Conservation (phyloP, 2,113 vertebrate species). For the Eonycteris spelaea region DNA sequence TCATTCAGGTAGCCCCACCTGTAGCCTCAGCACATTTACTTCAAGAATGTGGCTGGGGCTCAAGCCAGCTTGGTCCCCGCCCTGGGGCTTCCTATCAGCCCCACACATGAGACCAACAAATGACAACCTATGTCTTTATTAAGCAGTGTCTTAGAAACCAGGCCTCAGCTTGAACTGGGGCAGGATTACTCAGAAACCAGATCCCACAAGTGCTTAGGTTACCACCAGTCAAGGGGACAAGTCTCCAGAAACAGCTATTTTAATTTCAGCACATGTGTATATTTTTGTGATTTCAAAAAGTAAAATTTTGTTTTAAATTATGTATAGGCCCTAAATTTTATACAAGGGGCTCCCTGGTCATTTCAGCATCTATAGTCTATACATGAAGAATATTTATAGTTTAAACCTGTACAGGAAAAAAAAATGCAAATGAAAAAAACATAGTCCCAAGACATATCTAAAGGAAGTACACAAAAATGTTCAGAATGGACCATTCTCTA, state of each 20-base stretch:
- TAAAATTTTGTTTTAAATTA: conserved; percentile 41
- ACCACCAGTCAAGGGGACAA: no score
- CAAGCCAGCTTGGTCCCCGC: neutral
- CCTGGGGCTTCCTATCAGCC: neutral
- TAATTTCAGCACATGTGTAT: neutral
- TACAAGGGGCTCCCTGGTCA: neutral
- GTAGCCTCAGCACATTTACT: neutral
- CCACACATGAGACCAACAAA: neutral
- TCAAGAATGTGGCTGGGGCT: neutral
- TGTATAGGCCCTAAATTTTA: conserved; percentile 19
- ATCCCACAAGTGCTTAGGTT: no score
- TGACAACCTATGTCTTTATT: neutral
- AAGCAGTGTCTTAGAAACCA: neutral
- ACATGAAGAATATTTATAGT: neutral
- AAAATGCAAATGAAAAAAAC: neutral
- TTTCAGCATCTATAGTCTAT: neutral
- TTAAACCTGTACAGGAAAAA: neutral
- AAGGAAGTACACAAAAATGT: neutral
- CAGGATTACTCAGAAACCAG: neutral
- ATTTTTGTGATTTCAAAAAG: neutral
- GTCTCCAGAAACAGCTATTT: neutral
- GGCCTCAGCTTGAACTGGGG: neutral
- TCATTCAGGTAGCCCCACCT: neutral
- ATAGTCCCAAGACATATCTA: neutral
- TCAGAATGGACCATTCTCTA: neutral